Conservation (phyloP, 2,797 vertebrate species). For the Xyrichtys novacula region DNA sequence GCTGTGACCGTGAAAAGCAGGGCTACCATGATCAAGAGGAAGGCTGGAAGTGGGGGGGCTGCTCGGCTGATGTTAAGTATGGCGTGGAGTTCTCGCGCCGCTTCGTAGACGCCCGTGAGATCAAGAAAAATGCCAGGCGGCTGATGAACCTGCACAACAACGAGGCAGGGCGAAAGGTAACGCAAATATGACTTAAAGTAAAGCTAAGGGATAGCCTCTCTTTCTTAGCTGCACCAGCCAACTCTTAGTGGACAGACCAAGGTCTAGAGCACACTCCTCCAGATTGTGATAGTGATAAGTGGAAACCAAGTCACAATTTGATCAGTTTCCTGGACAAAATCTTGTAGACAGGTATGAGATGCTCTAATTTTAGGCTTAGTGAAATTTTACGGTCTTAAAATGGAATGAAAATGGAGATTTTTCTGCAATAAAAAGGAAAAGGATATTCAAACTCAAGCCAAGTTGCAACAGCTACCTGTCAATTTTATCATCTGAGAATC, state of each 20-base stretch:
- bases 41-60: slow-evolving; percentile 99
- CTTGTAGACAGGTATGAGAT: slow-evolving; percentile 14
- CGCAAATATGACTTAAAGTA: slow-evolving; percentile 33
- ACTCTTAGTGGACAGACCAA: slow-evolving; percentile 25
- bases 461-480: slow-evolving; percentile 69
- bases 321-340: slow-evolving; percentile 23
- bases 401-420: neutral
- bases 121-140: slow-evolving; percentile 96
- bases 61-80: slow-evolving; percentile 97
- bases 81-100: slow-evolving; percentile 97
- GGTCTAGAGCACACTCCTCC: slow-evolving; percentile 16
- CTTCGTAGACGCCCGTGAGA: slow-evolving; percentile 97
- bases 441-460: slow-evolving; percentile 1
- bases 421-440: slow-evolving; percentile 1
- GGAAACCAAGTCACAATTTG: slow-evolving; percentile 22
- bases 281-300: slow-evolving; percentile 26
- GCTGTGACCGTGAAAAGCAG: slow-evolving; percentile 98
- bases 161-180: slow-evolving; percentile 98
- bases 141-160: slow-evolving; percentile 99
- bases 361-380: slow-evolving; percentile 10
- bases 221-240: too few relatives aligned
- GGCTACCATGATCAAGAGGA: slow-evolving; percentile 97
- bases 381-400: too few relatives aligned
- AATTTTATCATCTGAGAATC: slow-evolving; percentile 66
- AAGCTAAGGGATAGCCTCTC: slow-evolving; percentile 67